These are phyloP conservation scores for Monopterus albus DNA, from an alignment of 2,113 vertebrate species.

Conservation along the genomic window DNA sequence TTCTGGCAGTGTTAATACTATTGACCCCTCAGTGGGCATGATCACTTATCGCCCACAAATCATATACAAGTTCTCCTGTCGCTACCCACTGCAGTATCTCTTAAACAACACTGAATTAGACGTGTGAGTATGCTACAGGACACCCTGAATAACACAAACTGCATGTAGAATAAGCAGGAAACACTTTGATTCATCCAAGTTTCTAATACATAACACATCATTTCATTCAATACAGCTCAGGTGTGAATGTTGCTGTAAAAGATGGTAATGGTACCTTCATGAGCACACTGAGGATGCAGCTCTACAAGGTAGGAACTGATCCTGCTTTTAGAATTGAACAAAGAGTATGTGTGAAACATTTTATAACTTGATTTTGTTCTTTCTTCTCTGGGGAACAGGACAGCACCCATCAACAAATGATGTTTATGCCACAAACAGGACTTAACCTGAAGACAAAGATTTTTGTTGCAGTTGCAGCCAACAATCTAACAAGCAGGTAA, in stretches of 20 bases:
- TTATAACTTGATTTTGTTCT: neutral
- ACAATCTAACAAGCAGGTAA: constrained; percentile 77
- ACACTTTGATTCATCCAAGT: neutral
- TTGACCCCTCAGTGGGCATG: constrained; percentile 61
- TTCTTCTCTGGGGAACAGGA: constrained; percentile 52
- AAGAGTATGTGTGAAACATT: neutral
- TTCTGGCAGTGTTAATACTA: constrained; percentile 73
- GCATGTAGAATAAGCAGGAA: neutral
- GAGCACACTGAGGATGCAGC: constrained; percentile 75
- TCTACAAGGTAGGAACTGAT: constrained; percentile 71
- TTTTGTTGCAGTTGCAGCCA: constrained; percentile 77
- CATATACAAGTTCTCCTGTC: constrained; percentile 80
- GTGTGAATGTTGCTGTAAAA: constrained; percentile 74
- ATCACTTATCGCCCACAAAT: constrained; percentile 80
- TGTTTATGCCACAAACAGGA: constrained; percentile 68
- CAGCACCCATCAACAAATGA: accelerated
- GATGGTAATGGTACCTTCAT: constrained; percentile 83
- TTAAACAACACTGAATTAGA: constrained; percentile 80
- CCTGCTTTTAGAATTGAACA: neutral
- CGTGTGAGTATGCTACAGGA: constrained; percentile 78
- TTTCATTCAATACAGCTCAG: constrained; percentile 68
- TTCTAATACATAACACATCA: too few species aligned
- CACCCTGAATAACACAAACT: neutral
- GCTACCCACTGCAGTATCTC: constrained; percentile 82
- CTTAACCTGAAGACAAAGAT: constrained; percentile 79